phyloP scores from a whole-genome alignment of 2,113 vertebrate genomes.

The Zosterops lateralis region DNA sequence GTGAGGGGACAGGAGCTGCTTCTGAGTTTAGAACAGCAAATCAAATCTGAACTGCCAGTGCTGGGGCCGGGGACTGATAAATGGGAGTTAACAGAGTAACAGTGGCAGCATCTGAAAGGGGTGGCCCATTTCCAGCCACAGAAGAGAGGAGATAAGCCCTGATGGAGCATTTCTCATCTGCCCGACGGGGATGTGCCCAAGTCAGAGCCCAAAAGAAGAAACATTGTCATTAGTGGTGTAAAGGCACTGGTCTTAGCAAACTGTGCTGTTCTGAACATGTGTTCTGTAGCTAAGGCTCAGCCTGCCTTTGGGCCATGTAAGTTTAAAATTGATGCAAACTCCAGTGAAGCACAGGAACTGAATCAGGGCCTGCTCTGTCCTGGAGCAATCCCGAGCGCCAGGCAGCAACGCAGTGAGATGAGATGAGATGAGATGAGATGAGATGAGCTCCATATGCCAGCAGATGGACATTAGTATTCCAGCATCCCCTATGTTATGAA shows the following conservation, averaged over 20 bases:
- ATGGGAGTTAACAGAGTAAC: not conserved
- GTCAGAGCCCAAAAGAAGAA: not conserved
- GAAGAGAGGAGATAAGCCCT: slow-evolving; percentile 15
- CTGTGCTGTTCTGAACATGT: not conserved
- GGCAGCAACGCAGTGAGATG: not conserved
- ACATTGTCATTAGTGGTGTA: not conserved
- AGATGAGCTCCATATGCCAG: slow-evolving; percentile 41
- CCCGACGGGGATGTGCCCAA: not conserved
- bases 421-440: not conserved
- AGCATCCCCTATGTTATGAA: not conserved
- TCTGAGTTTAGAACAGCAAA: slow-evolving; percentile 15
- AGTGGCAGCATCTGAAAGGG: not conserved
- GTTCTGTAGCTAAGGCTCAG: slow-evolving; percentile 42
- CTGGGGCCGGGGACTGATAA: not conserved
- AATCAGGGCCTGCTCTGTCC: slow-evolving; percentile 21
- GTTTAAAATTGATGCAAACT: slow-evolving; percentile 22
- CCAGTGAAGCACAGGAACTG: not conserved
- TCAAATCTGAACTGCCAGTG: not conserved
- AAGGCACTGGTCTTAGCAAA: not conserved
- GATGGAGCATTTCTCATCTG: not conserved
- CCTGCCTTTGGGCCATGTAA: slow-evolving; percentile 15
- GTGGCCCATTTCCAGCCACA: not conserved
- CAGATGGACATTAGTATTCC: slow-evolving; percentile 29
- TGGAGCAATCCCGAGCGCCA: not conserved
- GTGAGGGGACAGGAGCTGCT: not conserved